These are phyloP conservation scores for Noctilio leporinus DNA, from an alignment of 2,113 vertebrate species.

Conservation along the genomic window DNA sequence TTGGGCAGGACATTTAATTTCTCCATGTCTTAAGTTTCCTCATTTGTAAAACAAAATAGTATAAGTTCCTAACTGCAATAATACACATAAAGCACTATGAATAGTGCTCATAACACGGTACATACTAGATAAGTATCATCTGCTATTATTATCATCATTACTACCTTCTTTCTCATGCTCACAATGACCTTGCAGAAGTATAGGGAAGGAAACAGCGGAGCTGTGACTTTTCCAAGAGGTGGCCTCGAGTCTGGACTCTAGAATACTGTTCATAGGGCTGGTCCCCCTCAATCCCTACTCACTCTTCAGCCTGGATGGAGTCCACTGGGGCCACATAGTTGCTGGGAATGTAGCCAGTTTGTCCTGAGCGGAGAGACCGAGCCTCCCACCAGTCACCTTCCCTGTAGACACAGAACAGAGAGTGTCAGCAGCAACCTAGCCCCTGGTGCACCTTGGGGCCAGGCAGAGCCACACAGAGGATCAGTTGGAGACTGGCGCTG, in stretches of 20 bases:
- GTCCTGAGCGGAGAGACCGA: conserved; percentile 89
- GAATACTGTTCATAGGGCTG: not conserved
- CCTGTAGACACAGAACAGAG: conserved; percentile 72
- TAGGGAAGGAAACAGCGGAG: not conserved
- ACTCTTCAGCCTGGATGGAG: conserved; percentile 98
- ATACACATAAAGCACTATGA: not conserved
- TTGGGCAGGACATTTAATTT: not conserved
- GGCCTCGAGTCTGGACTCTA: not conserved
- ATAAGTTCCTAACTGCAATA: not conserved
- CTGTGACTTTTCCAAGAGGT: not conserved
- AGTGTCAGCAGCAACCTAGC: not conserved
- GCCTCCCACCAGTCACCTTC: conserved; percentile 99
- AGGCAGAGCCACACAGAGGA: not conserved
- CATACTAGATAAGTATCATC: not conserved
- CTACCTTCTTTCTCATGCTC: not conserved
- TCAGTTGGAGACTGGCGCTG: not conserved
- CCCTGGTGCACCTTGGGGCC: not conserved
- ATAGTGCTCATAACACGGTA: not conserved
- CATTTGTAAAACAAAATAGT: not conserved
- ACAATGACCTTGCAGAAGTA: not conserved
- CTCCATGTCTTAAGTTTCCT: not conserved
- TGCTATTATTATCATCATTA: not conserved
- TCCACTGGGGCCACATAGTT: conserved; percentile 97
- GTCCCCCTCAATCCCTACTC: conserved; percentile 69
- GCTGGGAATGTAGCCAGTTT: conserved; percentile 92